Base-by-base conservation (phyloP, 2,113 vertebrate genomes). In the Coturnix japonica region DNA sequence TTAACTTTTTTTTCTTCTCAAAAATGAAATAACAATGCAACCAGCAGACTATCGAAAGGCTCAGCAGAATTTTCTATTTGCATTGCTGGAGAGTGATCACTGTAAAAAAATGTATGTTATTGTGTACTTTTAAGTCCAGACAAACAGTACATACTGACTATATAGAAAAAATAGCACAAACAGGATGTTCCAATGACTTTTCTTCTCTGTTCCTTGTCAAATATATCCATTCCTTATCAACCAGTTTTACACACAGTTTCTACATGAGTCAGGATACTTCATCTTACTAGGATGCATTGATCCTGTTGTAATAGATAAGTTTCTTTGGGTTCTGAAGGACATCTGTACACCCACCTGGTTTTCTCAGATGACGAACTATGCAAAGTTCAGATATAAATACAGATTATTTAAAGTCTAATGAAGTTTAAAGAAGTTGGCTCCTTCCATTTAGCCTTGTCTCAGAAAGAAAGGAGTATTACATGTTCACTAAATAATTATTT, bases 41-140 rank as follows among this genome's bases (percentile, higher is more conserved):
- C 97, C 95, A 96, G 94, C 49, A 95, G 66, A 72, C 92, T 95
- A 87, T 95, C 97, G 96, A 96, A 97, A 98, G 95, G 80, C 95
- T 89, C 94, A 97, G 89, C 83, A 97, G 84, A 96, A 97, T 80
- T 88, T 37, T 66, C 77, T 91, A 92, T 93, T 94, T 95, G 72
- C 65, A 63, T 75, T 95, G 88, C 94, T 97, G 92, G 91, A 97
- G 89, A 91, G 81, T 96, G 95, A 91, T 87, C 79, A 64, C 73
- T 95, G 86, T 81, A 95, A 96, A 93, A 93, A 95, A 96, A 89
- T 95, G 79, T 87, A 70, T 89, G 69, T 87, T 93, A 77, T 44
- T 87, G 67, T 90, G 78, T 47, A 95, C 84, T 87, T 86, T 96
- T 82, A 90, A 93, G 56, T 96, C 90, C 95, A 94, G 93, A 96